Conservation (phyloP, 2,797 vertebrate genomes). For the Myotis planiceps region DNA sequence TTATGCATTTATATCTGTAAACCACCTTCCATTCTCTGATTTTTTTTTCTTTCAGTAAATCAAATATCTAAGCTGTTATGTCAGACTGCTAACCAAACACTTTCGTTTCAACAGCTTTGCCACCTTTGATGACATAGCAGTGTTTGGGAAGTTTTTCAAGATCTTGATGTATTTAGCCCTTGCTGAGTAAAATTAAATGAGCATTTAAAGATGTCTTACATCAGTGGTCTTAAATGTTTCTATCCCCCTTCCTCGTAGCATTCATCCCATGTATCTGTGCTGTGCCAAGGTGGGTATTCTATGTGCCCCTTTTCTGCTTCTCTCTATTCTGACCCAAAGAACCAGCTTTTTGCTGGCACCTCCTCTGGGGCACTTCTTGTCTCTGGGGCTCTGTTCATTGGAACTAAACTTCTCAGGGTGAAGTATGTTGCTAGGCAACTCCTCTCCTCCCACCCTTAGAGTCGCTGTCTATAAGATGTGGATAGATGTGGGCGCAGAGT, state of each 20-base stretch:
- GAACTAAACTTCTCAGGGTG: neutral
- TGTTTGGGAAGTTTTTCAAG: neutral
- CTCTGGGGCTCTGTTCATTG: neutral
- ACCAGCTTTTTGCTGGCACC: neutral
- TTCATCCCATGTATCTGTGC: neutral
- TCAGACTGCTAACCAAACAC: neutral
- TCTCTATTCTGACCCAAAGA: neutral
- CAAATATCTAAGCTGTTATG: neutral
- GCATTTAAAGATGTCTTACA: neutral
- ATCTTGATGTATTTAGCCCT: neutral
- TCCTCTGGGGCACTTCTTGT: neutral
- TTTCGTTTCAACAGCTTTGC: neutral
- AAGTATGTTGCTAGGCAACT: neutral
- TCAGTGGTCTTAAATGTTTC: neutral
- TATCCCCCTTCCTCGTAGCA: neutral
- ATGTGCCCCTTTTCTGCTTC: too few relatives aligned
- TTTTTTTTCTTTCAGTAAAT: neutral
- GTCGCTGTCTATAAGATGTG: neutral
- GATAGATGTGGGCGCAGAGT: neutral
- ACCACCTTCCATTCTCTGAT: neutral
- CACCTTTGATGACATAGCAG: neutral
- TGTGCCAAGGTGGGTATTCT: neutral
- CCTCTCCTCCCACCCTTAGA: neutral
- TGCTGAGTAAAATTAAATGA: neutral
- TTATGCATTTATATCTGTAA: neutral